Base-by-base conservation (phyloP, 2,888 invertebrate genomes). In the Caenorhabditis sp. region DNA sequence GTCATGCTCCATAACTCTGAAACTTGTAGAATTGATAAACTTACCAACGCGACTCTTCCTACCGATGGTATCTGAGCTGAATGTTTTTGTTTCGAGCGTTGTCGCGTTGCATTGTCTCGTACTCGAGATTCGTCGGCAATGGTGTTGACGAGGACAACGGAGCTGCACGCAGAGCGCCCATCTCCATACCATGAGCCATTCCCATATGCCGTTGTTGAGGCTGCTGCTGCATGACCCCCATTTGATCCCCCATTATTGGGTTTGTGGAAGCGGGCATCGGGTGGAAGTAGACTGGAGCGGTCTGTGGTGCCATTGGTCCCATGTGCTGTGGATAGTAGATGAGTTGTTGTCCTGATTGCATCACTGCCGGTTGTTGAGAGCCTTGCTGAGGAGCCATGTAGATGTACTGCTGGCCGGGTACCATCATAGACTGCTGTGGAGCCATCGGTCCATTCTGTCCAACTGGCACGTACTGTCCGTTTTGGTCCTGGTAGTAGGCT, bases 61-160 rank as follows among this genome's bases (percentile, higher is more conserved):
- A 65, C 72, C 77, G 24, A 24, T 78, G 66, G 20, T 78, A 78
- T 46, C 78, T 58, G 58, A 78, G 63, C 43, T 78, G 72, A 22
- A 78, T 65, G 13, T 61, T 63, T 30, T 59, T 76, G 45, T 63
- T 46, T n/a, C 70, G 63, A 35, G 48, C 61, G n/a, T 22, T 66
- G 20, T 74, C 65, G 8, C 72, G 63, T 27, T 73, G 72, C 37
- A 65, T 46, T 2, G 62, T 66, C 50, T 75, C 75, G 20, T 76
- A 76, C 37, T 76, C 76, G 15, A 65, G 17, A 24, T 45, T 59
- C 9, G 76, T 71, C 22, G 77, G 77, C 8, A 77, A 46, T 13
- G 77, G 77, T 24, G 77, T 77, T 9, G 78, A 78, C 8, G 78
- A 78, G 2, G 70, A 73, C 30, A 78, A n/a, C 20, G 78, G 78